Evolutionary conservation across 2,888 invertebrate genomes (phyloP), one percentile per base, ranked within the genome.

Genomic region (Mythimna impura): DNA sequence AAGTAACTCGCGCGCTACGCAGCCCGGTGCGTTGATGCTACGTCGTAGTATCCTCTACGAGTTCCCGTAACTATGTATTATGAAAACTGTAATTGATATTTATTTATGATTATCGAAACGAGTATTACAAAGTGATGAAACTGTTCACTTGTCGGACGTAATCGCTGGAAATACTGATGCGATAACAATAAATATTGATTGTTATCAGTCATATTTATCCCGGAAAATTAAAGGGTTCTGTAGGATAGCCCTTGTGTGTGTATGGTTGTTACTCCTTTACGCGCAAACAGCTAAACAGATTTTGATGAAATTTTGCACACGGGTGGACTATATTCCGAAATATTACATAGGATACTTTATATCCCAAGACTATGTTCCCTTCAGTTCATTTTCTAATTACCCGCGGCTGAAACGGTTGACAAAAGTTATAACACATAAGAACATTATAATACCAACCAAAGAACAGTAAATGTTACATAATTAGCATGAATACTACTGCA

Each of bases 11-110:
- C 22, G 12, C 4, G 8, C 9, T 40, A 5, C 8, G 61, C 57
- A 69, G n/a, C 25, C 7, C 40, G 47, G 36, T 57, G 14, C 17
- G 55, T 12, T 3, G 20, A 12, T 36, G 82, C 82, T 81, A 81
- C 82, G 64, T 20, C 82, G 78, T 78, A 78, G 82, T 71, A 71
- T 12, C 34, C 17, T 54, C 76, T 76, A 76, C 81, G 61, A 40
- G 25, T 20, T 57, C 20, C 30, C 34, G 9, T 43, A 36, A 22
- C 22, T 50, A 12, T 17, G 20, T 3, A 36, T 30, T 73, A 40
- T 58, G 3, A 70, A n/a, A 34, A 20, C 8, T 47, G 1, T 4
- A 40, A 14, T 22, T 9, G 2, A n/a, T 52, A 61, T 4, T 12
- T 36, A 60, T 36, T 12, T 36, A 60, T 36, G 34, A 60, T 12